These are phyloP conservation scores for Paralinhomoeus sp. DNA, from an alignment of 2,888 invertebrate genomes.

Conservation along the genomic window DNA sequence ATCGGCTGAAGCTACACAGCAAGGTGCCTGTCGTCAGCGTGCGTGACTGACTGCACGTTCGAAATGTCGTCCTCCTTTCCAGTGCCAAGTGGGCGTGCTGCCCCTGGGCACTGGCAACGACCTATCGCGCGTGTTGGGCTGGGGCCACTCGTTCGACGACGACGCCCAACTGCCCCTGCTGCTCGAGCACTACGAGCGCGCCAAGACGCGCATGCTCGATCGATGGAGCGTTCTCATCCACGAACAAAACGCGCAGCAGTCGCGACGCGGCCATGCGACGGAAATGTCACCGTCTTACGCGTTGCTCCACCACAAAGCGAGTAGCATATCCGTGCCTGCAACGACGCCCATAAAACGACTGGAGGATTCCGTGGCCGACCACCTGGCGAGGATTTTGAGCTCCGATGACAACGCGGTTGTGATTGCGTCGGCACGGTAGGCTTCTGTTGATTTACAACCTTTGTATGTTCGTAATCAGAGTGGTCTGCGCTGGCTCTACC, in stretches of 20 bases:
- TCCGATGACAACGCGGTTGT: neutral
- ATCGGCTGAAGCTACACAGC: constrained; percentile 58
- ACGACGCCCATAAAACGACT: neutral
- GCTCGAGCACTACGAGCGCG: constrained; percentile 74
- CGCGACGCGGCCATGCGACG: no score
- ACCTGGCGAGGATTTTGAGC: neutral
- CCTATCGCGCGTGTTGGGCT: constrained; percentile 73
- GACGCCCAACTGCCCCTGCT: constrained; percentile 74
- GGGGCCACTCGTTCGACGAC: constrained; percentile 88
- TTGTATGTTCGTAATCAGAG: neutral
- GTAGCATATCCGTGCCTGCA: no score
- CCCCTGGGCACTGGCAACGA: no score
- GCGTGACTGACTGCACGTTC: no score
- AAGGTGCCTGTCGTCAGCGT: constrained; percentile 8
- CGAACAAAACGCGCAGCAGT: no score
- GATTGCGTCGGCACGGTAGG: neutral
- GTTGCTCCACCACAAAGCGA: no score
- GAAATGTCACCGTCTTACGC: no score
- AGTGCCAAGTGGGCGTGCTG: constrained; percentile 77
- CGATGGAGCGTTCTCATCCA: no score
- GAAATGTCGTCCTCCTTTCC: constrained; percentile 27
- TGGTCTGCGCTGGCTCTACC: neutral
- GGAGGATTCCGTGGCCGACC: neutral
- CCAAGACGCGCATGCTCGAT: constrained; percentile 91
- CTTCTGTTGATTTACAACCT: neutral